Percentiles rank a stretch among this genome's conserved stretches.
Conservation (phyloP, 2,888 invertebrate species). For the Lathronympha strigana region DNA sequence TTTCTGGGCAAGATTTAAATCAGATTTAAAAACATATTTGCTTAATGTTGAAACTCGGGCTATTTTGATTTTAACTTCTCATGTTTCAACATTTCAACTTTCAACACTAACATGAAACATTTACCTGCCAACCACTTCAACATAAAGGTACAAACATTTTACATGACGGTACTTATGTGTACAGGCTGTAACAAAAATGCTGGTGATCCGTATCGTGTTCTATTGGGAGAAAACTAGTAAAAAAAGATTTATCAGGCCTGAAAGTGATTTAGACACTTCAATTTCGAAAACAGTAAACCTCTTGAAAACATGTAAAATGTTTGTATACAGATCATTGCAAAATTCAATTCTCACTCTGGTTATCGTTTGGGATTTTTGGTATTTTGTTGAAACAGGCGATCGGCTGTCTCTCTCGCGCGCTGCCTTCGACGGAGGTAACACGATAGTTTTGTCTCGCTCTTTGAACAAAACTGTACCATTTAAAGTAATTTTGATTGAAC, state of each 20-base stretch:
- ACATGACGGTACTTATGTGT: too few relatives aligned
- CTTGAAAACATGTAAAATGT: slow-evolving; percentile 3
- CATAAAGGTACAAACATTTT: not conserved
- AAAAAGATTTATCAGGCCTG: too few relatives aligned
- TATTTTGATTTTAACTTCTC: not conserved
- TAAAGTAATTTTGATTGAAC: not conserved
- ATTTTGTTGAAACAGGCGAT: slow-evolving; percentile 49
- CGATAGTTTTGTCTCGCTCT: not conserved
- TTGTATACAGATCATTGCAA: not conserved
- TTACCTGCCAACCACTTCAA: not conserved
- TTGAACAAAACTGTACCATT: slow-evolving; percentile 4
- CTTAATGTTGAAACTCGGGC: too few relatives aligned
- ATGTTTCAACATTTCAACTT: too few relatives aligned
- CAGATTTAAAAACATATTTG: not conserved
- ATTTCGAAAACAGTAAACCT: not conserved
- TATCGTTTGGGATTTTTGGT: slow-evolving; percentile 9
- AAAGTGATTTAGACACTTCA: too few relatives aligned
- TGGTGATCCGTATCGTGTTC: too few relatives aligned
- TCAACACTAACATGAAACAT: not conserved
- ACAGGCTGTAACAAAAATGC: too few relatives aligned
- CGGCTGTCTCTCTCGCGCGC: slow-evolving; percentile 94
- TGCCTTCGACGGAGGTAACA: slow-evolving; percentile 88
- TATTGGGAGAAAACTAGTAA: too few relatives aligned
- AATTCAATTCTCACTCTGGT: slow-evolving; percentile 10
- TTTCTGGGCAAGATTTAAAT: not conserved